Base-by-base conservation (phyloP, 2,113 vertebrate species). In the Telmatochromis sp. region DNA sequence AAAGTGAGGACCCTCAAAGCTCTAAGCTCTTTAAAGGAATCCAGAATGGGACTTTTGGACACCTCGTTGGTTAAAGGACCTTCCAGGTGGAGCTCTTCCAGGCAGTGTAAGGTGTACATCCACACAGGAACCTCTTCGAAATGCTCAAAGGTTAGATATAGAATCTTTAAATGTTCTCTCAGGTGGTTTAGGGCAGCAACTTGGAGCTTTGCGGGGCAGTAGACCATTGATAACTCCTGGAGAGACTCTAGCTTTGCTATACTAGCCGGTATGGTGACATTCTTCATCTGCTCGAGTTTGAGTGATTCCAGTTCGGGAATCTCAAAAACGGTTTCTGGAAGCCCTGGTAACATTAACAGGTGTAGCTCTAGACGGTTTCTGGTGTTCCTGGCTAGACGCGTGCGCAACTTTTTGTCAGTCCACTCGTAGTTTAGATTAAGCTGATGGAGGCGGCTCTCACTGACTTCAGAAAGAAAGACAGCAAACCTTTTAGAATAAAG, bases 391-490 rank as follows among this genome's bases (percentile, higher is more conserved):
- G 93, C 49, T 17, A 98, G 94, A 26, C 96, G 97, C 28, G 96
- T 85, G 7, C 96, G 95, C 40, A 98, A 95, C 87, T 98, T 98
- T 57, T 97, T 97, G 0, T 89, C 86, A 0, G 97, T 97, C 98
- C 98, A 99, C 84, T 98, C 97, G 0, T 98, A 91, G 93, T 98
- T 98, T 51, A 99, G 96, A 90, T 97, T 99, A 37, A 98, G 95
- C 89, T 98, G 97, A 79, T 97, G 94, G 6, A 98, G 95, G 49
- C 95, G 96, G 88, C 97, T 97, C 84, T 98, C 98, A 0, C 98
- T 98, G 86, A 98, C 97, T 90, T 98, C 98, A 0, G 98, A 98
- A 9, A 99, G 96, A 90, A 99, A 99, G 51, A 98, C 96, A 0
- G 97, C 97, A 8, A 98, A 98, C 57, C 97, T 96, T 87, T 97